These are phyloP conservation scores for Aegypius monachus DNA, from an alignment of 2,113 vertebrate species.

Conservation along the genomic window DNA sequence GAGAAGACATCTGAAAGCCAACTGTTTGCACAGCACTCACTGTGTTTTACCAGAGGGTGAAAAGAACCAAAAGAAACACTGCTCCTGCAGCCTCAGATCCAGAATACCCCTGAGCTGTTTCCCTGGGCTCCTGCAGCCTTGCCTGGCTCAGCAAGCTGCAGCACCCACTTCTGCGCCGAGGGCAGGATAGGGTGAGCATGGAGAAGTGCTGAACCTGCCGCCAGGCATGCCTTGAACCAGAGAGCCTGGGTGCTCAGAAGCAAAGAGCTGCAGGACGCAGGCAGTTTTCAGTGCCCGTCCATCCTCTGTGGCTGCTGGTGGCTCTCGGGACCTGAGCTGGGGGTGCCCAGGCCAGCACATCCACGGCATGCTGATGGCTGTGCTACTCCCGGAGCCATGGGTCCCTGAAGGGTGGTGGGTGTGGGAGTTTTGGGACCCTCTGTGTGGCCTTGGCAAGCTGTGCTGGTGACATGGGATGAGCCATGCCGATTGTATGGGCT, in stretches of 20 bases:
- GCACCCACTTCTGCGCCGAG: neutral
- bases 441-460: neutral
- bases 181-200: neutral
- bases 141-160: neutral
- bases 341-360: neutral
- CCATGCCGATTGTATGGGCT: neutral
- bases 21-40: neutral
- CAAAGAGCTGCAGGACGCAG: rapidly evolving
- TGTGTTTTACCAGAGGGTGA: neutral
- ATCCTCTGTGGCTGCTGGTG: neutral
- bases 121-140: neutral
- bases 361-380: rapidly evolving
- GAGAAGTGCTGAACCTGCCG: neutral
- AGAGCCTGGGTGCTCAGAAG: neutral
- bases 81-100: neutral
- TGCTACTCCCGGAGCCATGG: neutral
- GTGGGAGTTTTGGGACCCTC: neutral
- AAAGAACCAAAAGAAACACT: neutral
- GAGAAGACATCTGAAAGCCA: neutral
- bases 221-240: no score
- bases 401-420: neutral
- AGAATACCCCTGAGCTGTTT: neutral
- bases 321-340: neutral
- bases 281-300: neutral
- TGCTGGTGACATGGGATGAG: neutral